These are phyloP conservation scores for Anser brachyrhynchus DNA, from an alignment of 2,113 vertebrate genomes.

Conservation along the genomic window DNA sequence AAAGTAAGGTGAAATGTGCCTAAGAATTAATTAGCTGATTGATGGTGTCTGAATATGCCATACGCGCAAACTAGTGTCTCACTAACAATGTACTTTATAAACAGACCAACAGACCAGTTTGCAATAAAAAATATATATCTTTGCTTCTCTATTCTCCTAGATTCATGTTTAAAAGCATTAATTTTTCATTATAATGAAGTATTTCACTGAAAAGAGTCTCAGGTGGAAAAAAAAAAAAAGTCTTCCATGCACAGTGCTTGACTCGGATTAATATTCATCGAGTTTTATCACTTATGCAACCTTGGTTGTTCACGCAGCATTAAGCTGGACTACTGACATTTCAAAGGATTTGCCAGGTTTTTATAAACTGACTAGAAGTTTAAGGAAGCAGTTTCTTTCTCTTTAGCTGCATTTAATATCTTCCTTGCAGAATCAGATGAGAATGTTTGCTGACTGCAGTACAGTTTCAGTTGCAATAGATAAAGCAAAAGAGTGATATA, in stretches of 20 bases:
- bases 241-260: neutral
- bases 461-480: neutral
- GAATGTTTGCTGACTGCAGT: neutral
- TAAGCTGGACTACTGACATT: neutral
- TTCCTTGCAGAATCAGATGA: neutral
- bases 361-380: neutral
- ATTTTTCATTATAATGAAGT: neutral
- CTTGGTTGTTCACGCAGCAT: neutral
- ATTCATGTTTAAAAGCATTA: neutral
- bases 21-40: neutral
- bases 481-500: neutral
- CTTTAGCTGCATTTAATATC: neutral
- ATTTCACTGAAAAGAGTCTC: conserved; percentile 3
- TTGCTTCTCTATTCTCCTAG: neutral
- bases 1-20: neutral
- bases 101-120: neutral
- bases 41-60: neutral
- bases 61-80: neutral
- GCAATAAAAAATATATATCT: neutral
- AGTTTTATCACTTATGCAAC: neutral
- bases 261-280: neutral
- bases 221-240: neutral
- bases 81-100: neutral
- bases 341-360: conserved; percentile 7
- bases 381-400: neutral